These are phyloP conservation scores for Callocephalon fimbriatum DNA, from an alignment of 2,113 vertebrate genomes.

Conservation along the genomic window DNA sequence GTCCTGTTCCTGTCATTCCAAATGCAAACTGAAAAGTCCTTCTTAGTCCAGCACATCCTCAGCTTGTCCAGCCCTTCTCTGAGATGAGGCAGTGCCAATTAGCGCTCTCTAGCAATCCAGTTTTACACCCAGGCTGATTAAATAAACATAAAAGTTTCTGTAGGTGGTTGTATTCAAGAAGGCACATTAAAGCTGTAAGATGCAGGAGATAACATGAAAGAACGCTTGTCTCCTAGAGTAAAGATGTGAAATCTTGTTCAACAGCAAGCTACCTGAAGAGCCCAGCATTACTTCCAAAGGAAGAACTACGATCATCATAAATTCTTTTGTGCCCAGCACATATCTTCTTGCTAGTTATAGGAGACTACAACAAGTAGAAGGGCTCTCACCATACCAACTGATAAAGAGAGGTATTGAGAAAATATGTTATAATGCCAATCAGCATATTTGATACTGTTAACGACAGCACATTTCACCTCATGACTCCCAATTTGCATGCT, in stretches of 20 bases:
- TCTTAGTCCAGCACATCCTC: not conserved
- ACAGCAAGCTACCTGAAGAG: not conserved
- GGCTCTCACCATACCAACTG: not conserved
- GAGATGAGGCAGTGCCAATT: not conserved
- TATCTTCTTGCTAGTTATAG: not conserved
- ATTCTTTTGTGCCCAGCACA: not conserved
- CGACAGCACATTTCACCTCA: not conserved
- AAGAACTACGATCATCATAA: conserved; percentile 2
- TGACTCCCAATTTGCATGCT: not conserved
- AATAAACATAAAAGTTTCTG: conserved; percentile 28
- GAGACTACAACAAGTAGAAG: not conserved
- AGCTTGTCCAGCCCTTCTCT: not conserved
- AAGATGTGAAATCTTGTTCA: conserved; percentile 16
- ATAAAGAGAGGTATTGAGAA: not conserved
- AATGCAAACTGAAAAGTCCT: not conserved
- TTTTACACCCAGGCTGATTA: not conserved
- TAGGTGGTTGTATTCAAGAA: not conserved
- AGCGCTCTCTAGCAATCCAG: not conserved
- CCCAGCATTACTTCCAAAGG: not conserved
- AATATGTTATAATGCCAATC: not conserved
- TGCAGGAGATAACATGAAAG: not conserved
- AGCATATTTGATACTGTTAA: not conserved
- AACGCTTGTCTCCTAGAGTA: not conserved
- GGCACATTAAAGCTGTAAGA: conserved; percentile 17
- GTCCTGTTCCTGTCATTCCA: not conserved